Evolutionary conservation across 2,113 vertebrate genomes (phyloP).

Genomic region (Vimba vimba): DNA sequence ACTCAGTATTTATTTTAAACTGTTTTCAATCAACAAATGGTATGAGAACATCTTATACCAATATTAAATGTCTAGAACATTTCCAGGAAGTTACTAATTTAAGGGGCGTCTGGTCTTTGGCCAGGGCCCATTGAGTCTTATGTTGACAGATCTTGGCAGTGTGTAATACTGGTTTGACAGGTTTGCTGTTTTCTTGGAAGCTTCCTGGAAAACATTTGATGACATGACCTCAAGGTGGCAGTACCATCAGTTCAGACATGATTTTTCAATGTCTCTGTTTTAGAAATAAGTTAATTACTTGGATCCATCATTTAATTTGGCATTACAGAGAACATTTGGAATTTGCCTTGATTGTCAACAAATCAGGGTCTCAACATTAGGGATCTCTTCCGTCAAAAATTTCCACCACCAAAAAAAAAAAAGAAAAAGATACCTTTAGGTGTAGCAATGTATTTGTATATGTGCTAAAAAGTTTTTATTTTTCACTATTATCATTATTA

Average conservation of each 20-base stretch:
- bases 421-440: too few relatives aligned
- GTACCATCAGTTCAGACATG: neutral
- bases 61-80: neutral
- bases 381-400: too few relatives aligned
- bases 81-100: neutral
- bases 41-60: neutral
- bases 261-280: neutral
- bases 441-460: too few relatives aligned
- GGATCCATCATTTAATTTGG: neutral
- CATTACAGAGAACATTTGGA: neutral
- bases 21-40: neutral
- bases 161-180: slow-evolving; percentile 32
- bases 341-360: neutral
- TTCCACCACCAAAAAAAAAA: too few relatives aligned
- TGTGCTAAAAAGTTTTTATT: too few relatives aligned
- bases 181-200: slow-evolving; percentile 5
- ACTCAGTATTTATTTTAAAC: neutral
- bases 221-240: neutral
- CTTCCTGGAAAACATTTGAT: neutral
- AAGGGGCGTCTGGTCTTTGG: neutral
- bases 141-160: neutral
- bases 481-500: too few relatives aligned
- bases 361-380: too few relatives aligned
- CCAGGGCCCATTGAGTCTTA: neutral
- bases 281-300: neutral